phyloP scores from a whole-genome alignment of 1,140 invertebrate genomes.

The Prorops nasuta region DNA sequence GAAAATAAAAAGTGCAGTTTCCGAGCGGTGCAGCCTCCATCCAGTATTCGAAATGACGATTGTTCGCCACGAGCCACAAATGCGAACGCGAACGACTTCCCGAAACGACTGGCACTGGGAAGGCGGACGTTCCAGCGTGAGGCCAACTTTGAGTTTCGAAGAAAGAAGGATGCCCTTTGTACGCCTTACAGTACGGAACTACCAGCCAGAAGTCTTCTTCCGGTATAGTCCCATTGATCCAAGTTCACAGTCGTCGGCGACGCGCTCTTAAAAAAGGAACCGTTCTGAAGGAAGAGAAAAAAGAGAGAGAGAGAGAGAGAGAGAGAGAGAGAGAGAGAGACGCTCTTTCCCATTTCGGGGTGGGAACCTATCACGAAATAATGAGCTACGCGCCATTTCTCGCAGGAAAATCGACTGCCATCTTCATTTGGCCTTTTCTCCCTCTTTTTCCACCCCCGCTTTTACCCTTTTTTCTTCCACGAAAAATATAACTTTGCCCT shows the following conservation, averaged over 20 bases:
- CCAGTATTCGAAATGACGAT: slow-evolving; percentile 27
- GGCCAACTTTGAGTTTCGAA: slow-evolving; percentile 16
- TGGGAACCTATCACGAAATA: slow-evolving; percentile 20
- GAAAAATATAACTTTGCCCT: no score
- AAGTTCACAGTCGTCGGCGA: slow-evolving; percentile 14
- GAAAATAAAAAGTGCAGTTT: no score
- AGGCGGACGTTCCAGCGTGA: background rate
- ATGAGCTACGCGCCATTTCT: slow-evolving; percentile 18
- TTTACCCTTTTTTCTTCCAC: no score
- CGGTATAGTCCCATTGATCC: slow-evolving; percentile 16
- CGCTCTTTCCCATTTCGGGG: background rate
- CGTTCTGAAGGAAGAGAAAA: background rate
- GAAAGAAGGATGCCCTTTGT: slow-evolving; percentile 26
- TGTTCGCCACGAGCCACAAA: slow-evolving; percentile 9
- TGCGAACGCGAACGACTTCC: slow-evolving; percentile 8
- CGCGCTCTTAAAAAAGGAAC: slow-evolving; percentile 1
- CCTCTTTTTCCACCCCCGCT: no score
- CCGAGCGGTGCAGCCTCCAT: no score
- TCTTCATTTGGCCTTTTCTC: no score
- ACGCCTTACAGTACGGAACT: background rate
- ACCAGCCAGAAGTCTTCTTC: slow-evolving; percentile 20
- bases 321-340: background rate
- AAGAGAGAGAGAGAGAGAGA: background rate
- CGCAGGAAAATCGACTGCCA: slow-evolving; percentile 8
- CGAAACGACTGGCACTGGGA: background rate